These are phyloP conservation scores for Morus bassanus DNA, from an alignment of 2,797 vertebrate species.

Conservation along the genomic window DNA sequence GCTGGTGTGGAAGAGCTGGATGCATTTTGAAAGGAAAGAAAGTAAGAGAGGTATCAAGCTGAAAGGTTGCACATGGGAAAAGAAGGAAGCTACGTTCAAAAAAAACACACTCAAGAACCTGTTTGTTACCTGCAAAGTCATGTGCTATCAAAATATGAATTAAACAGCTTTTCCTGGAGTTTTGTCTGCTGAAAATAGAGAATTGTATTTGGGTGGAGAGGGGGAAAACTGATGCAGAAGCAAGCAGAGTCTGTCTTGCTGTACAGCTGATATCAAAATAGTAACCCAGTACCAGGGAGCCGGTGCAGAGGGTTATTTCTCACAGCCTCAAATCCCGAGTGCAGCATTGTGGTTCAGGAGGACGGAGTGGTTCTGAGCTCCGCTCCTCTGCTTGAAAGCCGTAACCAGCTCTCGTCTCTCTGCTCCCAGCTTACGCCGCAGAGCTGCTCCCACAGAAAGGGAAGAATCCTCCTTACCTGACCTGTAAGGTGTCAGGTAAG, in stretches of 20 bases:
- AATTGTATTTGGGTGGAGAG: not conserved
- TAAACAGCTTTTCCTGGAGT: not conserved
- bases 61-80: not conserved
- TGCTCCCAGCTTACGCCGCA: not conserved
- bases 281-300: not conserved
- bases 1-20: not conserved
- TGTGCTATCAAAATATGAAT: not conserved
- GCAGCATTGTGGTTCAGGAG: not conserved
- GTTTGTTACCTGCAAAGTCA: not conserved
- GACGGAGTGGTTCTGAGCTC: not conserved
- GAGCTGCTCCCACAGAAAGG: not conserved
- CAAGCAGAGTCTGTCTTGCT: not conserved
- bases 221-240: not conserved
- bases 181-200: not conserved
- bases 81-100: not conserved
- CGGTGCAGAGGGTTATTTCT: not conserved
- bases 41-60: not conserved
- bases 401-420: not conserved
- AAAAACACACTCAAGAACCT: not conserved
- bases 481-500: not conserved
- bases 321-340: fast-evolving
- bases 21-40: not conserved
- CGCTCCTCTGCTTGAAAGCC: not conserved
- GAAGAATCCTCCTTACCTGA: not conserved
- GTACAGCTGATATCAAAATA: not conserved